Evolutionary conservation across 2,888 invertebrate species (phyloP), one percentile per base, ranked within the genome.

Genomic region (Tineola bisselliella): DNA sequence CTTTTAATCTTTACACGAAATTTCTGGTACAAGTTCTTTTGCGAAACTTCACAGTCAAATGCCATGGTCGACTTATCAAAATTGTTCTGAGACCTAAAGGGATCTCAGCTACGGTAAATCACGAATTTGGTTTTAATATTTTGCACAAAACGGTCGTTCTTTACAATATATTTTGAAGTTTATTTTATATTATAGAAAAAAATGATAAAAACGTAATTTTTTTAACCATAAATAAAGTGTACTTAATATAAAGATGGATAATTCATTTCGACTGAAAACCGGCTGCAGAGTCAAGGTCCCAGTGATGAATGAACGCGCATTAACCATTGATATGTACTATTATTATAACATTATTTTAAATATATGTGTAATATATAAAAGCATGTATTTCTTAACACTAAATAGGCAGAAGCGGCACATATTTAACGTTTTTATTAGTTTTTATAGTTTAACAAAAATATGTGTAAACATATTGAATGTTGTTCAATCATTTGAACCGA

Each of bases 21-120:
- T 48, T 76, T 76, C 74, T 71, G 67, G 69, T 69, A 67, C 66
- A 66, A 70, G 68, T 19, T 62, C 67, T 82, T 60, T 60, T 77
- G 70, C 72, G 77, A 73, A 79, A 75, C 66, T 11, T 15, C 48
- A 30, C 48, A n/a, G 48, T 61, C 67, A 79, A 82, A 84, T 81
- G 83, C 83, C 84, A 86, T 66, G 84, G 84, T 64, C 80, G 68
- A 69, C 59, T 66, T 72, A 74, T 74, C 73, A 74, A 71, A 75
- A 69, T 72, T 71, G 72, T 71, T 72, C 70, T 70, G 68, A 65
- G 58, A 54, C 48, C 15, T 38, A 38, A 38, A 38, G 38, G n/a
- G 38, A 38, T 10, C 38, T 38, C n/a, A 12, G 11, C 2, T 25
- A n/a, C n/a, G 38, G 38, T 38, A 38, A 38, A 38, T 10, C 38